Percentiles rank a stretch among this genome's conserved stretches.
Evolutionary conservation across 2,888 invertebrate species (phyloP).

Genomic region (Noctua comes): DNA sequence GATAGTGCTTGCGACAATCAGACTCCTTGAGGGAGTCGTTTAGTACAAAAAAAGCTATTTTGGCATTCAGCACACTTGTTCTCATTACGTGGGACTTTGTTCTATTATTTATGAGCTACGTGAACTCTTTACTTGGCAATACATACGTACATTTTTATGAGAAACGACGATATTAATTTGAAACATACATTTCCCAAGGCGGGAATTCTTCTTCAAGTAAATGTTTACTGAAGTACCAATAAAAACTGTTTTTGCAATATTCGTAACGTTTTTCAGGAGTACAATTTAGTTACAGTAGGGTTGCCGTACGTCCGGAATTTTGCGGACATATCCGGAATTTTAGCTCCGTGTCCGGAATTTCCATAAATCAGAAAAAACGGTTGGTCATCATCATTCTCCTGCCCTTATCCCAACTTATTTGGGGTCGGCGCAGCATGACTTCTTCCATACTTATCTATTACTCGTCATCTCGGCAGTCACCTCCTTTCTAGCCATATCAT

Average conservation of each 20-base stretch:
- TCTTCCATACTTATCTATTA: too few species aligned
- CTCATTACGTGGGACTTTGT: conserved; percentile 72
- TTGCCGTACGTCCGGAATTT: neutral
- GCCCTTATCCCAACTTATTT: too few species aligned
- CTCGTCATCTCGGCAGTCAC: too few species aligned
- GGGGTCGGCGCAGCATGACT: too few species aligned
- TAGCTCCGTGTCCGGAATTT: neutral
- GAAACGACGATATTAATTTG: conserved; percentile 60
- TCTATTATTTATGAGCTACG: conserved; percentile 74
- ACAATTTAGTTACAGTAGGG: neutral
- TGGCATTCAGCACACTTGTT: conserved; percentile 73
- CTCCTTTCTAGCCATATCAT: too few species aligned
- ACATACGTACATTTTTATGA: conserved; percentile 58
- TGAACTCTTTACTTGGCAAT: conserved; percentile 66
- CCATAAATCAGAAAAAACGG: neutral
- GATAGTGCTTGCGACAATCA: conserved; percentile 56
- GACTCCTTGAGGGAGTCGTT: conserved; percentile 50
- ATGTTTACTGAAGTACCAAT: conserved; percentile 33
- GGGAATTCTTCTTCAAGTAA: conserved; percentile 36
- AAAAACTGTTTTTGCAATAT: conserved; percentile 29
- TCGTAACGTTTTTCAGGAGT: conserved; percentile 10
- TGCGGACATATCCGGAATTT: neutral
- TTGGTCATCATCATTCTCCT: too few species aligned
- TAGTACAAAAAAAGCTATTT: conserved; percentile 70
- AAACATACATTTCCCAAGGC: conserved; percentile 51